Evolutionary conservation across 2,113 vertebrate species (phyloP).

Genomic region (Gila orcuttii): DNA sequence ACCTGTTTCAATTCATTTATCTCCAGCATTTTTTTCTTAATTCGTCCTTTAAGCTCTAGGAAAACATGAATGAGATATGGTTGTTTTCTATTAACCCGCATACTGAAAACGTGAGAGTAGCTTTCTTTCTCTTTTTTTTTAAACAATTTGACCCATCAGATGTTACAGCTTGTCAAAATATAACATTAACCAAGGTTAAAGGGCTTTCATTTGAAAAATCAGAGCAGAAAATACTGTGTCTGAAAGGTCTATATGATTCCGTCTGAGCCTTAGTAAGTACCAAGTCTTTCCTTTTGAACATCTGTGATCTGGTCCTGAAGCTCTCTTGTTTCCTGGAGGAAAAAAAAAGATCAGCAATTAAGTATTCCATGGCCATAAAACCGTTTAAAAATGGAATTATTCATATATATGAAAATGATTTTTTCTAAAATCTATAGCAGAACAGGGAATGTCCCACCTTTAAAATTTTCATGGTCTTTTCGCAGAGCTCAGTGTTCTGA

Average conservation of each 20-base stretch:
- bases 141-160: not conserved
- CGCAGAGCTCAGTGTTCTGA: conserved; percentile 58
- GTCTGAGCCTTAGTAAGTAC: conserved; percentile 52
- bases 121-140: not conserved
- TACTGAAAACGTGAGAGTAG: not conserved
- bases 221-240: not conserved
- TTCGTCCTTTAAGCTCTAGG: conserved; percentile 67
- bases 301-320: conserved; percentile 74
- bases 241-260: not conserved
- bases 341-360: conserved; percentile 20
- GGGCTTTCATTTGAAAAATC: not conserved
- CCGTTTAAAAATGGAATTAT: not conserved
- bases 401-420: not conserved
- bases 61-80: not conserved
- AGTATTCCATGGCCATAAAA: not conserved
- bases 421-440: not conserved
- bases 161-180: not conserved
- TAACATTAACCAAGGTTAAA: not conserved
- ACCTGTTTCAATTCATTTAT: conserved; percentile 49
- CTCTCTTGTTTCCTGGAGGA: conserved; percentile 67
- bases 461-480: conserved; percentile 49
- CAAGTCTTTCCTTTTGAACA: conserved; percentile 74
- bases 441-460: conserved; percentile 31
- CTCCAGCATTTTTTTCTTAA: conserved; percentile 67
- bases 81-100: not conserved